Conservation (phyloP, 2,888 invertebrate genomes). For the Orthonychiurus folsomi region DNA sequence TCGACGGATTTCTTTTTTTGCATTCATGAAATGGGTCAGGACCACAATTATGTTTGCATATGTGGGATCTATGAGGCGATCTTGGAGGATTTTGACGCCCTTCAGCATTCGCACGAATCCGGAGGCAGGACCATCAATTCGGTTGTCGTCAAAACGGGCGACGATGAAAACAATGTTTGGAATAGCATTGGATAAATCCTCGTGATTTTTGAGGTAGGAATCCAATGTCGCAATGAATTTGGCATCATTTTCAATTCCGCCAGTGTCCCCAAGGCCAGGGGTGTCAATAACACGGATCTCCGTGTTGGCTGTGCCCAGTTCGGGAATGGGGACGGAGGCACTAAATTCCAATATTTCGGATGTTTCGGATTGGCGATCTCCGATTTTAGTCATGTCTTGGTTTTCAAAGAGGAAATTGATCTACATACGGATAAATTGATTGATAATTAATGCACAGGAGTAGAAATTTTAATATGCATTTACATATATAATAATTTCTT, state of each 20-base stretch:
- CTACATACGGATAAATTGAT: background rate
- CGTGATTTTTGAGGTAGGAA: constrained; percentile 15
- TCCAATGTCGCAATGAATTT: constrained; percentile 20
- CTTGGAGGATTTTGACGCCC: constrained; percentile 13
- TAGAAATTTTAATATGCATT: too few species aligned
- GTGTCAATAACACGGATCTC: constrained; percentile 22
- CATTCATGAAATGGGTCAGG: constrained; percentile 21
- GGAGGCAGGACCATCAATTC: constrained; percentile 13
- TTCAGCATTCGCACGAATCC: constrained; percentile 23
- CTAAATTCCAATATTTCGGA: constrained; percentile 17
- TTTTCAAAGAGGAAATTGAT: constrained; percentile 17
- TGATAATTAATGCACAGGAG: too few species aligned
- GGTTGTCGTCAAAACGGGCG: constrained; percentile 19
- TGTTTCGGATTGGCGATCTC: constrained; percentile 13
- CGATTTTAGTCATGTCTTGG: constrained; percentile 12
- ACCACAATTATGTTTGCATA: constrained; percentile 19
- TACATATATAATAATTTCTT: too few species aligned
- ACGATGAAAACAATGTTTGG: constrained; percentile 22
- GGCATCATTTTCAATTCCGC: constrained; percentile 16
- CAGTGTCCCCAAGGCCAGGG: constrained; percentile 20
- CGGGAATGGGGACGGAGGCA: constrained; percentile 2
- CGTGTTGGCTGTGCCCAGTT: constrained; percentile 8
- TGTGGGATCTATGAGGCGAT: constrained; percentile 13
- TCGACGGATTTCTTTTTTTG: background rate
- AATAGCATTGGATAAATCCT: constrained; percentile 15